Percentiles rank a stretch among this genome's conserved stretches.
Evolutionary conservation across 2,797 vertebrate genomes (phyloP).

Genomic region (Sebastes flavidus): DNA sequence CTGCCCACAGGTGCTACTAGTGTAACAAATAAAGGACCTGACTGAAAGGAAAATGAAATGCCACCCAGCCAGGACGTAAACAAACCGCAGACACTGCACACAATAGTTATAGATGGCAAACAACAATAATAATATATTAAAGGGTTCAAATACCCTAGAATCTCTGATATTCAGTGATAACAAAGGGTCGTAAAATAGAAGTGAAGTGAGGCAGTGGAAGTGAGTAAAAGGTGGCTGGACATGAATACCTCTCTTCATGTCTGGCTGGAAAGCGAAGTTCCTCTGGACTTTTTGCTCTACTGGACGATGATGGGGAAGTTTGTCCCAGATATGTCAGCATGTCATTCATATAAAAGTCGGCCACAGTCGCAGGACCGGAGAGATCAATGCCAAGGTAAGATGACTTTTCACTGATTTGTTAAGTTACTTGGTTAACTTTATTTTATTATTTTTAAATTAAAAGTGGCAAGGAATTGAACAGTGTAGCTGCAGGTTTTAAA

Average conservation of each 20-base stretch:
- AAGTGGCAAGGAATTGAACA: background rate
- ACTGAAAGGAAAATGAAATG: conserved; percentile 25
- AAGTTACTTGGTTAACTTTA: background rate
- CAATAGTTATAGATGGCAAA: rapidly evolving
- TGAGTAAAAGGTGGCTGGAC: background rate
- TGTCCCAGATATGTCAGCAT: background rate
- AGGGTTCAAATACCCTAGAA: background rate
- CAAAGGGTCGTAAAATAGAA: background rate
- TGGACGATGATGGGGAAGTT: conserved; percentile 13
- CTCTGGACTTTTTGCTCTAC: conserved; percentile 41
- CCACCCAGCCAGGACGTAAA: background rate
- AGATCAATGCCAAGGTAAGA: conserved; percentile 46
- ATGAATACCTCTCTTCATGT: background rate
- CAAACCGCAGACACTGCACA: background rate
- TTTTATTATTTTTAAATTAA: background rate
- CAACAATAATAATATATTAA: background rate
- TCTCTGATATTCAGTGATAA: too few relatives aligned
- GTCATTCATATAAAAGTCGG: conserved; percentile 13
- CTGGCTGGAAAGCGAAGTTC: conserved; percentile 34
- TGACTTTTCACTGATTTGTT: background rate
- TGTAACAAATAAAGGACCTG: background rate
- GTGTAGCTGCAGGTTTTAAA: background rate
- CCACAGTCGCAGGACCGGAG: background rate
- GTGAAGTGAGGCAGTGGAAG: conserved; percentile 21
- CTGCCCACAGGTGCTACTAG: too few relatives aligned